phyloP scores from a whole-genome alignment of 1,140 invertebrate species.

The Drosophila subobscura region DNA sequence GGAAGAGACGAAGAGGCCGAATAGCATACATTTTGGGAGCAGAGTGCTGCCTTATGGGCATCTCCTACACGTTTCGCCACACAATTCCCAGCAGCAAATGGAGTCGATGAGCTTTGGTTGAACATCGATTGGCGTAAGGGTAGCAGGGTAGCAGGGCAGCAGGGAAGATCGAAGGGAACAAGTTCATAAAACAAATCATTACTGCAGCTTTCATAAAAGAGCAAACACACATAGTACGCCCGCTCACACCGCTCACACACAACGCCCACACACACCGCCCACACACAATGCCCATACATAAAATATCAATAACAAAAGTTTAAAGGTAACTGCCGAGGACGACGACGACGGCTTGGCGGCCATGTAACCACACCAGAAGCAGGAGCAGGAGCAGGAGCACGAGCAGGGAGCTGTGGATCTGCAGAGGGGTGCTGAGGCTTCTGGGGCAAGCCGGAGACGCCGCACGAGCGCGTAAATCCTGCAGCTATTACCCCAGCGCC shows the following conservation, averaged over 20 bases:
- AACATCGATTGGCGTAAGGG: conserved; percentile 18
- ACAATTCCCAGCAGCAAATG: conserved; percentile 25
- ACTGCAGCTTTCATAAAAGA: conserved; percentile 73
- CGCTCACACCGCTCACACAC: conserved; percentile 2
- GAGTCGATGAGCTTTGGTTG: conserved; percentile 20
- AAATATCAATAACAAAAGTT: conserved; percentile 82
- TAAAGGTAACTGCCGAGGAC: conserved; percentile 70
- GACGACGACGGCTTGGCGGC: conserved; percentile 53
- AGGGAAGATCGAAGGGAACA: conserved; percentile 32
- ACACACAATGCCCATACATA: conserved; percentile 67
- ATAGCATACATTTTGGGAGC: conserved; percentile 14
- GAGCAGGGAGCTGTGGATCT: not conserved
- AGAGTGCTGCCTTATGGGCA: too few species aligned
- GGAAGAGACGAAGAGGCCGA: not conserved
- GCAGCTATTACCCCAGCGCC: conserved; percentile 76
- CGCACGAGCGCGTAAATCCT: conserved; percentile 75
- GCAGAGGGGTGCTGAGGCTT: conserved; percentile 6
- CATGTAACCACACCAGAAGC: conserved; percentile 42
- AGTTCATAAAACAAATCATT: conserved; percentile 82
- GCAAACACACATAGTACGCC: conserved; percentile 28
- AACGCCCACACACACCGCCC: not conserved
- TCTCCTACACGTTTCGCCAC: not conserved
- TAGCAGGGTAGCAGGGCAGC: not conserved
- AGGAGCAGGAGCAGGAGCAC: conserved; percentile 4
- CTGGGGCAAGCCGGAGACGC: conserved; percentile 40